phyloP scores from a whole-genome alignment of 2,888 invertebrate species.

The Agrotis exclamationis region DNA sequence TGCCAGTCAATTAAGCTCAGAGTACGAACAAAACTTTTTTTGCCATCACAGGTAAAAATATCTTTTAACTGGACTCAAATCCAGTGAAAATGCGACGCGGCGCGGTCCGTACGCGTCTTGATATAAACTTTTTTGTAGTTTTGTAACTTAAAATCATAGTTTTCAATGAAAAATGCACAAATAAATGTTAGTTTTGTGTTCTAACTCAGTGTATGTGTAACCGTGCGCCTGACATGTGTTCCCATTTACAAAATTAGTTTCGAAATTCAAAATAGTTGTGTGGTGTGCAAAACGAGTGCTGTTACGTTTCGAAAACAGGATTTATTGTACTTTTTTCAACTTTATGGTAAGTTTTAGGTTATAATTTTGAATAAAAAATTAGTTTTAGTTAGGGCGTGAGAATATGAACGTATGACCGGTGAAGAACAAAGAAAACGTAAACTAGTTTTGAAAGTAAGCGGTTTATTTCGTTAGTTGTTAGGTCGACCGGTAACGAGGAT shows the following conservation, averaged over 20 bases:
- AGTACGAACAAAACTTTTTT: conserved; percentile 82
- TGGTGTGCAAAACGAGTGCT: conserved; percentile 78
- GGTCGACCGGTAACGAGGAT: conserved; percentile 71
- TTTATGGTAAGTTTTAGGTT: conserved; percentile 79
- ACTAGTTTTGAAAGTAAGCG: conserved; percentile 82
- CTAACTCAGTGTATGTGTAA: conserved; percentile 67
- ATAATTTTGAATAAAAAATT: conserved; percentile 36
- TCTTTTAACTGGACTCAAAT: conserved; percentile 77
- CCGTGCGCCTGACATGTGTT: conserved; percentile 69
- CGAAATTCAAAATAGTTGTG: conserved; percentile 72
- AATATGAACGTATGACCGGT: conserved; percentile 64
- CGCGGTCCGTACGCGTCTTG: conserved; percentile 71
- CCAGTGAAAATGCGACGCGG: conserved; percentile 85
- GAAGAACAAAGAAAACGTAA: conserved; percentile 80
- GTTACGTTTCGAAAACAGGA: conserved; percentile 76
- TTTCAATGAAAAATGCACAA: conserved; percentile 64
- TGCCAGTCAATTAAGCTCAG: conserved; percentile 65
- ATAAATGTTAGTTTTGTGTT: conserved; percentile 51
- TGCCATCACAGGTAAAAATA: conserved; percentile 89
- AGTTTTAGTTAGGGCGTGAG: conserved; percentile 42
- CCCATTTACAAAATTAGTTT: conserved; percentile 65
- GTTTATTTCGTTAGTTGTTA: conserved; percentile 73
- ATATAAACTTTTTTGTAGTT: conserved; percentile 48
- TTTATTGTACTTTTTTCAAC: conserved; percentile 71
- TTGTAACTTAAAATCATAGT: conserved; percentile 58